Percentiles rank a stretch among this genome's conserved stretches.
phyloP scores from a whole-genome alignment of 2,888 invertebrate genomes.

The Invenusta paracnida region DNA sequence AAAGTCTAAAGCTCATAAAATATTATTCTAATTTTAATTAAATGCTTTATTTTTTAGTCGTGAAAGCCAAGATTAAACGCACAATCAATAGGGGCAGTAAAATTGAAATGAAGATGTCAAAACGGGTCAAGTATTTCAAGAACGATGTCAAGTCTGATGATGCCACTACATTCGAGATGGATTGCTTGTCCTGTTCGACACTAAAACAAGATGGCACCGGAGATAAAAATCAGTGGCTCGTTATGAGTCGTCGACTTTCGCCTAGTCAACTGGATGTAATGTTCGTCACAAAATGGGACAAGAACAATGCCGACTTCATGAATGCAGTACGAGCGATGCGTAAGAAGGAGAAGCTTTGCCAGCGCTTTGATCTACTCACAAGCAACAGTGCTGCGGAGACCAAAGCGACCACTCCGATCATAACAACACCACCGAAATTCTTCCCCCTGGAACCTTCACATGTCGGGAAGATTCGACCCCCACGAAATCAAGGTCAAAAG shows the following conservation, averaged over 20 bases:
- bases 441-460: not conserved
- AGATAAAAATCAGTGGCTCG: not conserved
- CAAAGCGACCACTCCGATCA: not conserved
- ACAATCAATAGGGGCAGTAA: no score
- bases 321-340: conserved; percentile 13
- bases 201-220: not conserved
- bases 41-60: no score
- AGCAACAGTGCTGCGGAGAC: not conserved
- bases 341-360: not conserved
- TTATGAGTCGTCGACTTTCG: not conserved
- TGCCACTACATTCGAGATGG: no score
- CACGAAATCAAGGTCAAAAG: not conserved
- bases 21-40: no score
- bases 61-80: no score
- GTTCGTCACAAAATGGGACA: conserved; percentile 35
- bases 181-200: not conserved
- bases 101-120: no score
- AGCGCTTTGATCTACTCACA: not conserved
- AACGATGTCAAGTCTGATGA: no score
- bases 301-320: conserved; percentile 14
- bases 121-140: no score
- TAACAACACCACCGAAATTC: not conserved
- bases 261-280: not conserved
- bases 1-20: no score
- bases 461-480: not conserved